Conservation (phyloP, 2,797 vertebrate genomes). For the Agapornis canus region DNA sequence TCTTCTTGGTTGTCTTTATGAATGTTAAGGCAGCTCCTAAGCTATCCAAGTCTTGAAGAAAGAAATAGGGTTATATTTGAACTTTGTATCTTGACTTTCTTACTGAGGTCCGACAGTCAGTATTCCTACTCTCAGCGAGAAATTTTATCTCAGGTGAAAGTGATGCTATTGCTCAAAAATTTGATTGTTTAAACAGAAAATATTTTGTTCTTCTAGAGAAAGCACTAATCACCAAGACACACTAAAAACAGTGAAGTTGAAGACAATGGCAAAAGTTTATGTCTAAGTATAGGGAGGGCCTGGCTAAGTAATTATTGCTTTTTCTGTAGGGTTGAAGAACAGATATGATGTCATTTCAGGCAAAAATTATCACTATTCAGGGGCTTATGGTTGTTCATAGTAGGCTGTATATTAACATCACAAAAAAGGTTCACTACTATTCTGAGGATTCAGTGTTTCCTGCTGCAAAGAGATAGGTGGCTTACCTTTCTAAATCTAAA, state of each 20-base stretch:
- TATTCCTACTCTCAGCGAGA: not conserved
- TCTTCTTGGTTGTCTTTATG: not conserved
- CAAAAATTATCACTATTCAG: rapidly evolving
- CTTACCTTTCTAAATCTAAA: not conserved
- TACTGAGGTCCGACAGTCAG: rapidly evolving
- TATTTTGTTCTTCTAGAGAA: not conserved
- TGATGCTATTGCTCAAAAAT: not conserved
- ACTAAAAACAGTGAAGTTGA: not conserved
- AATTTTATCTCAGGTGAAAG: not conserved
- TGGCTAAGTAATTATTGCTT: not conserved
- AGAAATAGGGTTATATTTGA: not conserved
- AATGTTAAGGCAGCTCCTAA: not conserved
- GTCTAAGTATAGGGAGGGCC: not conserved
- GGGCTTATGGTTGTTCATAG: not conserved
- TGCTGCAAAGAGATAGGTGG: not conserved
- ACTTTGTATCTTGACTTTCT: not conserved
- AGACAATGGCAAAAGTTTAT: not conserved
- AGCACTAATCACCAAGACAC: not conserved
- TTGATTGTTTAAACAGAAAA: not conserved
- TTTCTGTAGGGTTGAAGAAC: not conserved
- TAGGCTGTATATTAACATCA: not conserved
- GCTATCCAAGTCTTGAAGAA: not conserved
- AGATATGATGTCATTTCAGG: not conserved
- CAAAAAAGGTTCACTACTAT: not conserved
- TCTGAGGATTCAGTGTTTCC: not conserved